Conservation (phyloP, 2,113 vertebrate species). For the Aptenodytes patagonicus region DNA sequence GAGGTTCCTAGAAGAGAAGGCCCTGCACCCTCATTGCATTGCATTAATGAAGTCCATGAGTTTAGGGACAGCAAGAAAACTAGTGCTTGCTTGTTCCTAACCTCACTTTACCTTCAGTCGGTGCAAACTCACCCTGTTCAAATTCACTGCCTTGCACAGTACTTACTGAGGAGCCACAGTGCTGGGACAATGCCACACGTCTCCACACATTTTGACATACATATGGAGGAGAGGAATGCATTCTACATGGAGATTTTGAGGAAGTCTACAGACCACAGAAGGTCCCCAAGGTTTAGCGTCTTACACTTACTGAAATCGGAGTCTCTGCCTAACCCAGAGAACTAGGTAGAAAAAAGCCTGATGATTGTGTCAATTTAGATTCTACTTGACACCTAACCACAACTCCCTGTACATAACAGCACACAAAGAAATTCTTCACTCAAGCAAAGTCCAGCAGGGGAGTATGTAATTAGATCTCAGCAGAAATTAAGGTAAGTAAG, state of each 20-base stretch:
- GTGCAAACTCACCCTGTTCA: not conserved
- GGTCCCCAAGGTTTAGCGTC: not conserved
- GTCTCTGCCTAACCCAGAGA: not conserved
- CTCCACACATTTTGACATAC: not conserved
- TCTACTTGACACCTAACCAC: not conserved
- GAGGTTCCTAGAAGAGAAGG: not conserved
- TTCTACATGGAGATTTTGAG: not conserved
- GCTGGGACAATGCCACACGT: not conserved
- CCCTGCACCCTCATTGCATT: not conserved
- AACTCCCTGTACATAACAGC: not conserved
- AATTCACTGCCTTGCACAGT: not conserved
- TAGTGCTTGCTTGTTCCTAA: not conserved
- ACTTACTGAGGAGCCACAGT: not conserved
- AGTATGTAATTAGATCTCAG: not conserved
- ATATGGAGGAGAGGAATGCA: not conserved
- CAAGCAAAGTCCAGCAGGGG: not conserved
- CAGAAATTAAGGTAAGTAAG: not conserved
- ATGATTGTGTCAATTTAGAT: conserved; percentile 11
- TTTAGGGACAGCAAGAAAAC: not conserved
- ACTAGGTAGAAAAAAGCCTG: not conserved
- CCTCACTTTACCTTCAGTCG: not conserved
- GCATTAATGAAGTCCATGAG: not conserved
- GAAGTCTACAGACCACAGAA: not conserved
- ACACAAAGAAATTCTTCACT: not conserved
- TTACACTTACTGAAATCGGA: not conserved